Conservation (phyloP, 2,888 invertebrate species). For the Petrolisthes cinctipes region DNA sequence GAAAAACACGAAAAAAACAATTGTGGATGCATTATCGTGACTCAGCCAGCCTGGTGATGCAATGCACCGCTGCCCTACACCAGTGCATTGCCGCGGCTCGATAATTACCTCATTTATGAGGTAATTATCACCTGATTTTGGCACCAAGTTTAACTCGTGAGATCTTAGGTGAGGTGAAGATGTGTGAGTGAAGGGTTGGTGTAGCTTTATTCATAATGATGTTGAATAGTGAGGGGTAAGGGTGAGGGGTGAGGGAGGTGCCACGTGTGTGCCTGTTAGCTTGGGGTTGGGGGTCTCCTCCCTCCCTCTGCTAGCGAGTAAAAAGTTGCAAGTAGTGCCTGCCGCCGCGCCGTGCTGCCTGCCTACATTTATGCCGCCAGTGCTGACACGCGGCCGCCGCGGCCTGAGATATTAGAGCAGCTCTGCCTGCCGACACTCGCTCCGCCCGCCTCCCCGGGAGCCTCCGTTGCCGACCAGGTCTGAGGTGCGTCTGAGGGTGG, state of each 20-base stretch:
- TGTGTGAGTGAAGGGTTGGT: background rate
- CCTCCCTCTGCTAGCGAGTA: conserved; percentile 39
- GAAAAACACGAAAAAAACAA: too few relatives aligned
- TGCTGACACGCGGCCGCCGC: conserved; percentile 44
- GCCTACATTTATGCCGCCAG: conserved; percentile 50
- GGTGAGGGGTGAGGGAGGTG: background rate
- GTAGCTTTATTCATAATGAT: conserved; percentile 39
- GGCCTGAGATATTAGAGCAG: conserved; percentile 45
- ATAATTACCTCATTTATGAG: conserved; percentile 38
- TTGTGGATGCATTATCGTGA: conserved; percentile 36
- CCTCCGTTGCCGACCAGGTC: conserved; percentile 42
- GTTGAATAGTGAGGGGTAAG: background rate
- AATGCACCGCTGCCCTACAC: conserved; percentile 48
- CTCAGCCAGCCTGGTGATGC: conserved; percentile 49
- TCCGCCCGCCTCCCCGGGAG: conserved; percentile 12
- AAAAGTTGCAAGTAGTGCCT: conserved; percentile 60
- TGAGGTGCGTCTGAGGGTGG: conserved; percentile 39
- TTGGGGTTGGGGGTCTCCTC: conserved; percentile 19
- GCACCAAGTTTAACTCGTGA: background rate
- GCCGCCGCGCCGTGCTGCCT: conserved; percentile 42
- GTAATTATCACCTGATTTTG: background rate
- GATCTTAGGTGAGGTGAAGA: background rate
- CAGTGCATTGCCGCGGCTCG: conserved; percentile 54
- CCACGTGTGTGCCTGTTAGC: conserved; percentile 43
- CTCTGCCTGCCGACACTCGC: background rate